A percentile compares a stretch with the other conserved stretches of the same genome.
Conservation (phyloP, 2,888 invertebrate species). For the Noctua comes region DNA sequence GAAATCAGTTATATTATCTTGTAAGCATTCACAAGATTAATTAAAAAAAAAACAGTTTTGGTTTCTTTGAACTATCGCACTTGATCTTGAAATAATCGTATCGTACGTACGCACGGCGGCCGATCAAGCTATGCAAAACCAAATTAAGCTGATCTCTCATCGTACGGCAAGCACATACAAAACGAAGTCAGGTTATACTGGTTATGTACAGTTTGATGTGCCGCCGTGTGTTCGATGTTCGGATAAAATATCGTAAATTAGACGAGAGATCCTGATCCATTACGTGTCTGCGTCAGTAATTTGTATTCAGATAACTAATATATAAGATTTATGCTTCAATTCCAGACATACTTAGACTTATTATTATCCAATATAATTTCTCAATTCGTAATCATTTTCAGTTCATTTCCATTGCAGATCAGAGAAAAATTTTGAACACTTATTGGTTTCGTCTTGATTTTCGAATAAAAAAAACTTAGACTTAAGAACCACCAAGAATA, state of each 20-base stretch:
- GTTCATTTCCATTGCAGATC: neutral
- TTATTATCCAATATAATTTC: neutral
- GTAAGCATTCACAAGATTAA: neutral
- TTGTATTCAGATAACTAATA: constrained; percentile 17
- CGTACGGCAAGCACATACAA: no score
- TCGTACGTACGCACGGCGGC: neutral
- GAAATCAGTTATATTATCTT: neutral
- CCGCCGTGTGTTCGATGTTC: no score
- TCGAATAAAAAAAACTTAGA: neutral
- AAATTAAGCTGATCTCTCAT: no score
- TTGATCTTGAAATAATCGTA: constrained; percentile 3
- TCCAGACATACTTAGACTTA: neutral
- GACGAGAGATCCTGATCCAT: neutral
- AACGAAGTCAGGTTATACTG: no score
- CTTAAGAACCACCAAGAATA: neutral
- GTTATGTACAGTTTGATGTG: no score
- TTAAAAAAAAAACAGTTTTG: neutral
- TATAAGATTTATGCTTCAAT: constrained; percentile 14
- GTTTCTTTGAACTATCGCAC: constrained; percentile 13
- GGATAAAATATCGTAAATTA: constrained; percentile 20
- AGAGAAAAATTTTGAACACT: neutral
- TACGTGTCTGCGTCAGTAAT: neutral
- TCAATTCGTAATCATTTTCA: neutral
- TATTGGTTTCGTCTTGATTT: neutral
- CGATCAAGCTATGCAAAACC: no score